phyloP scores from a whole-genome alignment of 2,113 vertebrate species.

The Cyprinus carpio region DNA sequence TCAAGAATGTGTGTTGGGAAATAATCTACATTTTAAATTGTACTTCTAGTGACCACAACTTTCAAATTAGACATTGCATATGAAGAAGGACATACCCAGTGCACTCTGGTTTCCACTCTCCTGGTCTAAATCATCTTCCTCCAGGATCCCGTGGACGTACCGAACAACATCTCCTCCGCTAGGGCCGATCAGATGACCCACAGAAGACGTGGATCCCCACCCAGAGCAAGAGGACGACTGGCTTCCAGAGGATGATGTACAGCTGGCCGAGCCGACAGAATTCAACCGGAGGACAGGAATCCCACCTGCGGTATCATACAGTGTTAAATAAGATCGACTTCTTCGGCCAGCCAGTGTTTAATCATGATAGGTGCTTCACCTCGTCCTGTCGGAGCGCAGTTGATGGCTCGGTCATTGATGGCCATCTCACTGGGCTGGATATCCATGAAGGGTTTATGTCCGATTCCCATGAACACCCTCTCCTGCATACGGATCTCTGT shows the following conservation, averaged over 20 bases:
- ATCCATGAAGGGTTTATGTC: constrained; percentile 80
- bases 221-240: constrained; percentile 74
- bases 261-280: constrained; percentile 73
- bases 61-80: neutral
- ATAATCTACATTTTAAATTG: no score
- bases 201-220: constrained; percentile 68
- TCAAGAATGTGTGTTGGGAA: no score
- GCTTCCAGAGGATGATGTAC: constrained; percentile 72
- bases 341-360: no score
- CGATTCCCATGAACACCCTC: constrained; percentile 80
- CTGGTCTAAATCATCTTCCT: constrained; percentile 74
- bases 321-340: neutral
- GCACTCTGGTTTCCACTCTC: constrained; percentile 71
- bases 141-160: constrained; percentile 58
- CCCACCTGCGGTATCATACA: constrained; percentile 16
- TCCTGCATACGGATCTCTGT: constrained; percentile 81
- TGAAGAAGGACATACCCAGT: constrained; percentile 66
- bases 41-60: no score
- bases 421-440: constrained; percentile 80
- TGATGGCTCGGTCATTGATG: constrained; percentile 76
- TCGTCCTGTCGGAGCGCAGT: constrained; percentile 70
- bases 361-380: constrained; percentile 59
- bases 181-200: constrained; percentile 62
- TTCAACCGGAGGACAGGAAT: constrained; percentile 62
- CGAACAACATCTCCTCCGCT: constrained; percentile 41